These are phyloP conservation scores for Nebria brevicollis DNA, from an alignment of 2,888 invertebrate species.

Conservation along the genomic window DNA sequence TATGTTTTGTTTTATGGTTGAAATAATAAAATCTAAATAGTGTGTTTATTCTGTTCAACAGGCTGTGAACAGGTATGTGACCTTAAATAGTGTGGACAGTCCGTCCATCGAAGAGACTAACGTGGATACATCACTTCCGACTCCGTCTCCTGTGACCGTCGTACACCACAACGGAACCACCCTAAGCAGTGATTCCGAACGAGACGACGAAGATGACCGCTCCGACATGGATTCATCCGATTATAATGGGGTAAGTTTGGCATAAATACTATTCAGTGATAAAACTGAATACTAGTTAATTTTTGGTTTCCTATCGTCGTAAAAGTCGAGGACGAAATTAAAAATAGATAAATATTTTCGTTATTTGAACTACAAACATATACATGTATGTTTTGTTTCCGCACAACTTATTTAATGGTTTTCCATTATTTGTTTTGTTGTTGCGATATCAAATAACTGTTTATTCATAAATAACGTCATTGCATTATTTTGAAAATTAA, in stretches of 20 bases:
- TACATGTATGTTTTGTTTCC: no score
- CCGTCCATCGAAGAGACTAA: constrained; percentile 17
- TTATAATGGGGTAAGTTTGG: constrained; percentile 25
- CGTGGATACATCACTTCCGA: constrained; percentile 21
- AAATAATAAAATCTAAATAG: background rate
- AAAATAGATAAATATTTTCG: no score
- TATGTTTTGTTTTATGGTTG: background rate
- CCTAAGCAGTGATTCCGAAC: constrained; percentile 17
- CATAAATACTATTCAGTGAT: background rate
- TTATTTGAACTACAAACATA: no score
- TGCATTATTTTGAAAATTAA: no score
- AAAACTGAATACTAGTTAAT: no score
- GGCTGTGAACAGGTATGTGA: constrained; percentile 33
- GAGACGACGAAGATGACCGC: constrained; percentile 21
- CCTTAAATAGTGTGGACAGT: constrained; percentile 30
- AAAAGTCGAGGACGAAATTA: no score
- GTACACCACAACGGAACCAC: constrained; percentile 37
- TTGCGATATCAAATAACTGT: no score
- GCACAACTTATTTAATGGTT: no score
- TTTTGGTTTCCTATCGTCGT: no score
- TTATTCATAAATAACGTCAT: no score
- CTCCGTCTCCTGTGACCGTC: constrained; percentile 22
- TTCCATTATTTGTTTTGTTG: no score
- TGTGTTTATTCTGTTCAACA: constrained; percentile 3
- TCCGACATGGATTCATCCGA: constrained; percentile 26